These are phyloP conservation scores for Caenorhabditis sp. DNA, from an alignment of 2,888 invertebrate genomes.

Conservation along the genomic window DNA sequence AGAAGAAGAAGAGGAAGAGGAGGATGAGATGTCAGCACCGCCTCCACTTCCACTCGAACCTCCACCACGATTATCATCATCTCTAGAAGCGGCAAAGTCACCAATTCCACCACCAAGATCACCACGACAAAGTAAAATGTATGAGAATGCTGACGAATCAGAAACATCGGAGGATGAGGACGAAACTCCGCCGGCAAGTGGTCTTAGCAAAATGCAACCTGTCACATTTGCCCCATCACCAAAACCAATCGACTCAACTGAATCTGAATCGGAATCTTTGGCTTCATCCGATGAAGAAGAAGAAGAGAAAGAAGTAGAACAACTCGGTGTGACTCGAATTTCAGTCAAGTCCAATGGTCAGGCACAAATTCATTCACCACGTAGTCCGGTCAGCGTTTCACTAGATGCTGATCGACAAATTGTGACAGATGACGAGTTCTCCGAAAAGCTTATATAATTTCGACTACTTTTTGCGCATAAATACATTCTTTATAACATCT, in stretches of 20 bases:
- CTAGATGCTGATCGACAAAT: conserved; percentile 30
- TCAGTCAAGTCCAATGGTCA: conserved; percentile 37
- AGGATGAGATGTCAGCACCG: conserved; percentile 6
- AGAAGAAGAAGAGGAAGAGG: conserved; percentile 16
- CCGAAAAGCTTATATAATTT: conserved; percentile 37
- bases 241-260: neutral
- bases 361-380: conserved; percentile 39
- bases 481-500: no score
- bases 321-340: conserved; percentile 26
- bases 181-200: conserved; percentile 20
- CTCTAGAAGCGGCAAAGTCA: conserved; percentile 12
- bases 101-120: conserved; percentile 37
- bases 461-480: neutral
- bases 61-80: conserved; percentile 14
- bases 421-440: conserved; percentile 40
- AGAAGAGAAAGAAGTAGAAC: conserved; percentile 14
- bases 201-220: conserved; percentile 28
- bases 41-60: conserved; percentile 30
- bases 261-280: conserved; percentile 9
- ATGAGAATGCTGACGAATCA: conserved; percentile 16
- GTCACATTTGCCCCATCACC: conserved; percentile 25
- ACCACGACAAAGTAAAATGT: conserved; percentile 20
- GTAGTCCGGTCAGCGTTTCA: conserved; percentile 27
- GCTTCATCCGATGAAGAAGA: conserved; percentile 14
- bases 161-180: conserved; percentile 22